Percentiles rank a stretch among this genome's conserved stretches.
Conservation (phyloP, 2,797 vertebrate species). For the Platalea minor region DNA sequence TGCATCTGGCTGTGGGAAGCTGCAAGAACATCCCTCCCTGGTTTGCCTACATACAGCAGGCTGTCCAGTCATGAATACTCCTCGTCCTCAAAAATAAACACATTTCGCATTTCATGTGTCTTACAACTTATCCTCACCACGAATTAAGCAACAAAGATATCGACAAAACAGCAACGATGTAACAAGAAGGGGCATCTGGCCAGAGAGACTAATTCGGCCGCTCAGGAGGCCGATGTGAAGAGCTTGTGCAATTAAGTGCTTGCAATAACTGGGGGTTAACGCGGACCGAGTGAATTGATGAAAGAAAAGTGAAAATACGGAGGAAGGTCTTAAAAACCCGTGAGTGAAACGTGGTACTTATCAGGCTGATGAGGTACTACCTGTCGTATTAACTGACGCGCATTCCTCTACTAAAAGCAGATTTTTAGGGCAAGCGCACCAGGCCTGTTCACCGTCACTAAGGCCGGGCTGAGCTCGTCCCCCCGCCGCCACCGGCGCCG, state of each 20-base stretch:
- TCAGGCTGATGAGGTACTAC: rapidly evolving
- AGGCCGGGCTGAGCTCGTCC: background rate
- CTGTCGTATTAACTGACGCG: rapidly evolving
- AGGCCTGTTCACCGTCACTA: rapidly evolving
- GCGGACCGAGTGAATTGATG: rapidly evolving
- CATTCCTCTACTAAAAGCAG: rapidly evolving
- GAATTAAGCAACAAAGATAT: background rate
- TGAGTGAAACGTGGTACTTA: rapidly evolving
- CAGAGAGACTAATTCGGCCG: background rate
- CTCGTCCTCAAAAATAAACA: background rate
- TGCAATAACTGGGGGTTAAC: rapidly evolving
- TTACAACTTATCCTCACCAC: background rate
- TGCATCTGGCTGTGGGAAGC: background rate
- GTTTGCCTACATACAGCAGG: background rate
- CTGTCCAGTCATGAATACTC: rapidly evolving
- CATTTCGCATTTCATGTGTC: rapidly evolving
- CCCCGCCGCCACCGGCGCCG: no score
- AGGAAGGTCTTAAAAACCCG: rapidly evolving
- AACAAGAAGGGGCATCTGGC: background rate
- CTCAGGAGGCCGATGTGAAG: background rate
- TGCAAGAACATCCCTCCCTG: background rate
- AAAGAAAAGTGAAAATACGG: rapidly evolving
- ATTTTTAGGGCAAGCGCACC: rapidly evolving
- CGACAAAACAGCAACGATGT: background rate
- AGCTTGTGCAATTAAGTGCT: background rate